These are phyloP conservation scores for Heliopora coerulea DNA, from an alignment of 92 coral and sea anemone species.

Conservation along the genomic window DNA sequence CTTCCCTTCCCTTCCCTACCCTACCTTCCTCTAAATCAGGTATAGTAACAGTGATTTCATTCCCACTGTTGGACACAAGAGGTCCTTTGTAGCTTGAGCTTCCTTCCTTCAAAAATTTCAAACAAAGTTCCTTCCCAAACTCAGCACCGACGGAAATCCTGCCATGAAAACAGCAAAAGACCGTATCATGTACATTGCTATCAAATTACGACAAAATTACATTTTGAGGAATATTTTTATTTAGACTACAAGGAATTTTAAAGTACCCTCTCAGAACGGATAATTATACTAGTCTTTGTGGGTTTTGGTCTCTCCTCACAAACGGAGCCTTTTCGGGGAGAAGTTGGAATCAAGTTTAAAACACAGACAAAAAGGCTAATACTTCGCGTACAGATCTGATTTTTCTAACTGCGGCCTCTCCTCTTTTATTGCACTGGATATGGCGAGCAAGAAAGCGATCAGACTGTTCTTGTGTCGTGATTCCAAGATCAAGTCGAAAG, in stretches of 20 bases:
- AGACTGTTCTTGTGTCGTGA: slow-evolving; percentile 43
- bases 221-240: no score
- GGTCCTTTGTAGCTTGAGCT: neutral
- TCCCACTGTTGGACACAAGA: neutral
- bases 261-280: no score
- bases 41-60: neutral
- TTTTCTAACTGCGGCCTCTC: slow-evolving; percentile 5
- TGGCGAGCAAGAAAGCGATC: slow-evolving; percentile 32
- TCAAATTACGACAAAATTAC: no score
- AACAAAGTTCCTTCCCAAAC: slow-evolving; percentile 22
- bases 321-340: no score
- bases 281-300: no score
- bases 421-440: neutral
- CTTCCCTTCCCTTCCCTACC: neutral
- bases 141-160: slow-evolving; percentile 17
- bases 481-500: slow-evolving; percentile 66
- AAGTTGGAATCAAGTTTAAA: no score
- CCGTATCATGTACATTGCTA: no score
- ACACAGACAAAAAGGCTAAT: no score
- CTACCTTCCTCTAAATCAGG: slow-evolving; percentile 23
- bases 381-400: slow-evolving; percentile 6
- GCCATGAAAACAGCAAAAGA: neutral
- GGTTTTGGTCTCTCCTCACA: no score
- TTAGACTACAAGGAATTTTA: no score
- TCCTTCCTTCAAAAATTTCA: slow-evolving; percentile 21